Percentiles rank a stretch among this genome's conserved stretches.
phyloP scores from a whole-genome alignment of 2,113 vertebrate species.

The Mesembrinibis cayennensis region DNA sequence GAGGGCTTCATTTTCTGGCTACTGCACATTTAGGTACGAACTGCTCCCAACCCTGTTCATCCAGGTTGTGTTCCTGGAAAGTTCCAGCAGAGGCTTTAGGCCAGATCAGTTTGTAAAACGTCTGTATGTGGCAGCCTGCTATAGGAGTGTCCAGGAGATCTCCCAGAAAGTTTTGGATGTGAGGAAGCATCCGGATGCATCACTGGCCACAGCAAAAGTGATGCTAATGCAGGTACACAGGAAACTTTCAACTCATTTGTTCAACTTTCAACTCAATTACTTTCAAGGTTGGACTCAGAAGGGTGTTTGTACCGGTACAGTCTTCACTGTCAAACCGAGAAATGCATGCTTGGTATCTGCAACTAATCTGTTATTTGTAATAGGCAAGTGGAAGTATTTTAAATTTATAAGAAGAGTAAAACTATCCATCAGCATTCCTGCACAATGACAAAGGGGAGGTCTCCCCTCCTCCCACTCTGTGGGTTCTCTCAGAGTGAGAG shows the following conservation, averaged over 20 bases:
- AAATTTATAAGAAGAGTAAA: background rate
- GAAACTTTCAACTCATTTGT: background rate
- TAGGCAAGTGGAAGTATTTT: background rate
- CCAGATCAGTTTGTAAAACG: background rate
- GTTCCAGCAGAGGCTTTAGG: background rate
- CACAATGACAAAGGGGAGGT: background rate
- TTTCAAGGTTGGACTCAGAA: background rate
- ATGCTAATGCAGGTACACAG: background rate
- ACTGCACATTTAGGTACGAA: background rate
- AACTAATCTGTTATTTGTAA: background rate
- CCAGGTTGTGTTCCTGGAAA: background rate
- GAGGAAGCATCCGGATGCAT: background rate
- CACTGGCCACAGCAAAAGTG: background rate
- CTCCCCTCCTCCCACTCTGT: background rate
- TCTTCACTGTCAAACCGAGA: background rate
- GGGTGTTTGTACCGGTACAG: background rate
- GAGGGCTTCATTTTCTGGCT: background rate
- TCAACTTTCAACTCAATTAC: background rate
- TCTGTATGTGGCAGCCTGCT: background rate
- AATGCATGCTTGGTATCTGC: background rate
- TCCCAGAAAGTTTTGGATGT: background rate
- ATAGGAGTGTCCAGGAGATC: background rate
- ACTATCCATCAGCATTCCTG: background rate
- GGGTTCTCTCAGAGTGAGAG: background rate
- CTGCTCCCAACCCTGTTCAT: background rate